These are phyloP conservation scores for Hydroisotoma schaefferi DNA, from an alignment of 2,888 invertebrate genomes.

Conservation along the genomic window DNA sequence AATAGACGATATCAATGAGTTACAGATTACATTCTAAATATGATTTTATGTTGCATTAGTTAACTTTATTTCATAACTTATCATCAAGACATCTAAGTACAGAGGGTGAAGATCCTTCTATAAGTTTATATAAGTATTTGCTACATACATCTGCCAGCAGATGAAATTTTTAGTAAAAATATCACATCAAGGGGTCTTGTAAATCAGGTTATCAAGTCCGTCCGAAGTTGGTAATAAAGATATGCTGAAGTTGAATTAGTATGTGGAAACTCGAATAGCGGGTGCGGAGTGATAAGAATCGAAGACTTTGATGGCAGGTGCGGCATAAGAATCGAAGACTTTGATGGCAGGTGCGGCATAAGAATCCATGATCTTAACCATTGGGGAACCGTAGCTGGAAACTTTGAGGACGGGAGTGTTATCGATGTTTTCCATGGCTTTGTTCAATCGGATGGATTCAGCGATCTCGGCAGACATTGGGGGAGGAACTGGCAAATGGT, in stretches of 20 bases:
- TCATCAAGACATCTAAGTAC: not conserved
- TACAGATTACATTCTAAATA: not conserved
- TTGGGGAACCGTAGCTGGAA: slow-evolving; percentile 1
- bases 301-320: slow-evolving; percentile 7
- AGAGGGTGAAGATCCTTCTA: not conserved
- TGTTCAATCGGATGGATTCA: not conserved
- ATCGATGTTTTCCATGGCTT: no score
- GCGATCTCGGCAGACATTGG: slow-evolving; percentile 19
- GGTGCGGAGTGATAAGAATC: not conserved
- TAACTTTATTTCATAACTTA: no score
- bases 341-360: slow-evolving; percentile 5
- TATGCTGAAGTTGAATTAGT: not conserved
- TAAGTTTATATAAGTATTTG: not conserved
- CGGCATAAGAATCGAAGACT: not conserved
- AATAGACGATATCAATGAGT: not conserved
- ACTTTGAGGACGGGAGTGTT: not conserved
- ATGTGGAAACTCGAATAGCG: not conserved
- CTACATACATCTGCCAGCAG: slow-evolving; percentile 9
- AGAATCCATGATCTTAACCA: not conserved
- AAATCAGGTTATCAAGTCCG: not conserved
- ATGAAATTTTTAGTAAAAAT: not conserved
- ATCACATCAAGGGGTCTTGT: not conserved
- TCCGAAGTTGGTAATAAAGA: not conserved
- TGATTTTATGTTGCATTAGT: no score
- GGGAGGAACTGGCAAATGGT: slow-evolving; percentile 19